phyloP scores from a whole-genome alignment of 2,888 invertebrate genomes.

The Trachelus troglodyta region DNA sequence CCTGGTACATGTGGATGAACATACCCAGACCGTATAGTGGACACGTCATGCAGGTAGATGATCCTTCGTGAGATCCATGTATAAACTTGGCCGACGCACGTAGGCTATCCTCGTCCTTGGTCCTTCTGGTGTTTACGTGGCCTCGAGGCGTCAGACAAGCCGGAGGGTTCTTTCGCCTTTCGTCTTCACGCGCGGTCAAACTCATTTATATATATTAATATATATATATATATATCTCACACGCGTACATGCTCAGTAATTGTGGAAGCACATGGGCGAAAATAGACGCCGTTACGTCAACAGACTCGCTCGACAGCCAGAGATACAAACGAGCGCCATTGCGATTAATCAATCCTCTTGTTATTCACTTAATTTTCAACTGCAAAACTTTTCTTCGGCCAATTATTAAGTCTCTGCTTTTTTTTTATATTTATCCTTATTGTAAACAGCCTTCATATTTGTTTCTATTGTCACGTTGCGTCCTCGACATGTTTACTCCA shows the following conservation, averaged over 20 bases:
- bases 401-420: not conserved
- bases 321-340: not conserved
- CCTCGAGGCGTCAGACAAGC: slow-evolving; percentile 19
- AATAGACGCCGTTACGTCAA: not conserved
- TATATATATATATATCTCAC: not conserved
- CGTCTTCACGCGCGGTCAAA: not conserved
- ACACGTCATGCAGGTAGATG: not conserved
- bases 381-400: not conserved
- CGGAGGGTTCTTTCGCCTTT: slow-evolving; percentile 6
- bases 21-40: not conserved
- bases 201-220: not conserved
- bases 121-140: not conserved
- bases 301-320: not conserved
- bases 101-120: not conserved
- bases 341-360: not conserved
- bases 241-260: slow-evolving; percentile 25
- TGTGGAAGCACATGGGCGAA: not conserved
- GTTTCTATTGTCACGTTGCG: not conserved
- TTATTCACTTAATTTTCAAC: not conserved
- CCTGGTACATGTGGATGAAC: not conserved
- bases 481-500: not conserved
- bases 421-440: not conserved
- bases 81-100: not conserved
- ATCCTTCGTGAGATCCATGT: not conserved
- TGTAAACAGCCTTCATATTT: not conserved